These are phyloP conservation scores for Amphiprion clarkii DNA, from an alignment of 2,797 vertebrate species.

Conservation along the genomic window DNA sequence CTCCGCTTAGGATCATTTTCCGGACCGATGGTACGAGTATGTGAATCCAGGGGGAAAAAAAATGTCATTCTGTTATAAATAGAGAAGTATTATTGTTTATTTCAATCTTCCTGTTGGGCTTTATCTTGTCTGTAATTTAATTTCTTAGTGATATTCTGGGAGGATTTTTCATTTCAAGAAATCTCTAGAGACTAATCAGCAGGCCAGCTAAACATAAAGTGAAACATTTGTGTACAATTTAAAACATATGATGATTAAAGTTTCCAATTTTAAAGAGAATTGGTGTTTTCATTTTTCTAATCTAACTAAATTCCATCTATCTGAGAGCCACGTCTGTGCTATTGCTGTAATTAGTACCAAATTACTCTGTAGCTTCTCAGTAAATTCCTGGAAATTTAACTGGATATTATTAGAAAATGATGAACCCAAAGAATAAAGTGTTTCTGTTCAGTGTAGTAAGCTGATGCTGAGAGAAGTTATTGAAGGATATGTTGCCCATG, in stretches of 20 bases:
- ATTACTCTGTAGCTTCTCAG: not conserved
- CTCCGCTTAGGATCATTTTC: constrained; percentile 37
- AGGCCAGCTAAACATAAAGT: no score
- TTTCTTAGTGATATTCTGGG: no score
- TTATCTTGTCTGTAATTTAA: not conserved
- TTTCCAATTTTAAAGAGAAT: no score
- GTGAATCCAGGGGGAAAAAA: not conserved
- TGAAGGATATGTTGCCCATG: not conserved
- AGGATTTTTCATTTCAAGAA: no score
- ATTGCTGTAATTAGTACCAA: not conserved
- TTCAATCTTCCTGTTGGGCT: not conserved
- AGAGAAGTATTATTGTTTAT: constrained; percentile 1
- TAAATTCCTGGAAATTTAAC: not conserved
- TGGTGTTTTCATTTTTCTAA: no score
- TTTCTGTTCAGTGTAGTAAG: not conserved
- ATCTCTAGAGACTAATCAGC: no score
- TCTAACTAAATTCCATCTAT: not conserved
- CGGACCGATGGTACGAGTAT: not conserved
- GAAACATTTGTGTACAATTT: no score
- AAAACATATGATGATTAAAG: no score
- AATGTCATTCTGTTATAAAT: not conserved
- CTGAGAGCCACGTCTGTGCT: not conserved
- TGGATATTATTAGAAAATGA: not conserved
- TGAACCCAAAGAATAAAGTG: not conserved
- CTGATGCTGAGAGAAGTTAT: not conserved